Evolutionary conservation across 2,113 vertebrate species (phyloP), one percentile per base, ranked within the genome.

Genomic region (Stegastes partitus): DNA sequence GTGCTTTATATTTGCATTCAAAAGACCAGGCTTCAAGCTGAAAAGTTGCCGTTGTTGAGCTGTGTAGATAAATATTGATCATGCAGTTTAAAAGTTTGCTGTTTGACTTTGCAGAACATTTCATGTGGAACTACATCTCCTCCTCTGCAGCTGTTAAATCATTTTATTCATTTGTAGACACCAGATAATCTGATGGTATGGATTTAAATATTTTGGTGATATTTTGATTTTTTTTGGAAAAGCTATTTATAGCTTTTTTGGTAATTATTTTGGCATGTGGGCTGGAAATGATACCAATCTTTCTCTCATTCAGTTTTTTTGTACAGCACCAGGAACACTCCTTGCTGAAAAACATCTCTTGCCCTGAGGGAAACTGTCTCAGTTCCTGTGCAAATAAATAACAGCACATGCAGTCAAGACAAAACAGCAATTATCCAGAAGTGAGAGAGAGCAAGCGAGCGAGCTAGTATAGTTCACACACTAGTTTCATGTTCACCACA

Each of bases 351-450:
- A 90, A 88, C 86, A 86, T 68, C 69, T 88, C 67, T 65, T 6
- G 55, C 88, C 91, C 85, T 16, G 31, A 78, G 87, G 89, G 77
- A 86, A 86, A 77, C 58, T 70, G 77, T 87, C 75, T 92, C 69
- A 89, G 73, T 91, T 93, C 88, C 93, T 93, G 87, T 88, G 68
- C 88, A 91, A 92, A 93, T 89, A 89, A 92, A 91, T 90, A 89
- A 91, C 84, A 87, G 79, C 75, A 81, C 81, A 87, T 66, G 67
- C 73, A 88, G 85, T 83, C 63, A 89, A 92, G 92, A 94, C 93
- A 95, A 94, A 96, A 95, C 93, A 94, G 94, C 93, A 94, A 94
- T 95, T 95, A 95, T 93, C 93, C 80, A 84, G 86, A 88, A 91
- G 83, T 82, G 87, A 77, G 82, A 78, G 77, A 49, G 79, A 72